A percentile compares a stretch with the other conserved stretches of the same genome.
phyloP scores from a whole-genome alignment of 1,140 invertebrate species.

The Polyergus mexicanus region DNA sequence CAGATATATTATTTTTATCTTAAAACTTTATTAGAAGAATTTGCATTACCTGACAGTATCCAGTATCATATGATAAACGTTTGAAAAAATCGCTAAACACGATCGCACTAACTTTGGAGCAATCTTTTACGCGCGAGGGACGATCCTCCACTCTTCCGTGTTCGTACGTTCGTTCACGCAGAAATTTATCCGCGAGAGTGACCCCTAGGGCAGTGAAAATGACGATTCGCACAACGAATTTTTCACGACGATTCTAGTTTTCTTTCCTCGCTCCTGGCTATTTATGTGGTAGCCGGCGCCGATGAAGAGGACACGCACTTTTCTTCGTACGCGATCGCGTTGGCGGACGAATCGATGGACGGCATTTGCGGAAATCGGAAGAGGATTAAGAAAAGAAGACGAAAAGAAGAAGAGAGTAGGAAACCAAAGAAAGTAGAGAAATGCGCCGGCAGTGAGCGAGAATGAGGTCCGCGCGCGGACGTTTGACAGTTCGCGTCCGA shows the following conservation, averaged over 20 bases:
- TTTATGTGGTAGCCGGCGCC: neutral
- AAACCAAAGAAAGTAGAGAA: neutral
- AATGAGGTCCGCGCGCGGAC: conserved; percentile 10
- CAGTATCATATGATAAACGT: neutral
- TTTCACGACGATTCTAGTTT: neutral
- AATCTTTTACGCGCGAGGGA: neutral
- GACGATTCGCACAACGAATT: neutral
- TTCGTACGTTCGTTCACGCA: neutral
- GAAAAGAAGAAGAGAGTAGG: neutral
- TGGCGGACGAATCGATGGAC: neutral
- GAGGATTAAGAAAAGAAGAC: neutral
- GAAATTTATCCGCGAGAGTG: conserved; percentile 2
- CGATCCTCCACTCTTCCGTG: neutral
- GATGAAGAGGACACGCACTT: conserved; percentile 11
- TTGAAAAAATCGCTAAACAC: conserved; percentile 19
- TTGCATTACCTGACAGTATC: conserved; percentile 35
- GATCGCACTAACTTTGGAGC: neutral
- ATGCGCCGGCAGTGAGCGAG: conserved; percentile 6
- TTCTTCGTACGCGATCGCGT: neutral
- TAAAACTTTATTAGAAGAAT: neutral
- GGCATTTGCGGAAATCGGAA: conserved; percentile 1
- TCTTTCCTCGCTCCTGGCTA: neutral
- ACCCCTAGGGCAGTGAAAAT: neutral
- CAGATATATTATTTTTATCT: neutral
- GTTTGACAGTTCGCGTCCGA: neutral